Evolutionary conservation across 2,888 invertebrate species (phyloP), one percentile per base, ranked within the genome.

Genomic region (Thymelicus sylvestris): DNA sequence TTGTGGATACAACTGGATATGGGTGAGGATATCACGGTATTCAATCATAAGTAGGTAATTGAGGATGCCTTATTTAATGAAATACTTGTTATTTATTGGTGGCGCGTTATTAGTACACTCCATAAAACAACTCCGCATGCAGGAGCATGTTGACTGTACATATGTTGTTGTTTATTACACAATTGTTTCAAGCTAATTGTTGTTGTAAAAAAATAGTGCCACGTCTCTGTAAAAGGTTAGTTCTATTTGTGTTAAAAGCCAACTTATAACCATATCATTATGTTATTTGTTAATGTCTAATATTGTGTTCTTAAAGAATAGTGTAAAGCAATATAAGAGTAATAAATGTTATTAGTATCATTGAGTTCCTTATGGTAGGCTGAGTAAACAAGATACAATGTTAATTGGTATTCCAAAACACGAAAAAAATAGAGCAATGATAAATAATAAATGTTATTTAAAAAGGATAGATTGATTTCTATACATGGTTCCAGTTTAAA

Each of bases 261-360:
- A 57, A 66, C 19, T 19, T 50, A 10, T 67, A 67, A 62, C 31
- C 52, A 61, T 67, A 67, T 62, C 67, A 67, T 67, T 61, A 52
- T 67, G n/a, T 38, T 38, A 41, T 50, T 57, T 41, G 39, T 55
- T 57, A 41, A 41, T 66, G 24, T 13, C 57, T 57, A 13, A 57
- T 31, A 31, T 12, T 5, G 57, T 57, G 57, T 57, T 57, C 57
- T 57, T 57, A 57, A 13, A 31, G 12, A 24, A 39, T 63, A 66
- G 41, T 66, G 7, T 55, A 66, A 66, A 66, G 65, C 65, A 66
- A 66, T 66, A 39, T 57, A 57, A 57, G 31, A 7, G 13, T 57
- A 57, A 55, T 52, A 41, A 15, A 38, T 65, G 15, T 39, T 12
- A 65, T 38, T 38, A 19, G 12, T 39, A 52, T 50, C n/a, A 66